A percentile compares a stretch with the other conserved stretches of the same genome.
Evolutionary conservation across 1,140 invertebrate genomes (phyloP).

Genomic region (Zelostemma sp.): DNA sequence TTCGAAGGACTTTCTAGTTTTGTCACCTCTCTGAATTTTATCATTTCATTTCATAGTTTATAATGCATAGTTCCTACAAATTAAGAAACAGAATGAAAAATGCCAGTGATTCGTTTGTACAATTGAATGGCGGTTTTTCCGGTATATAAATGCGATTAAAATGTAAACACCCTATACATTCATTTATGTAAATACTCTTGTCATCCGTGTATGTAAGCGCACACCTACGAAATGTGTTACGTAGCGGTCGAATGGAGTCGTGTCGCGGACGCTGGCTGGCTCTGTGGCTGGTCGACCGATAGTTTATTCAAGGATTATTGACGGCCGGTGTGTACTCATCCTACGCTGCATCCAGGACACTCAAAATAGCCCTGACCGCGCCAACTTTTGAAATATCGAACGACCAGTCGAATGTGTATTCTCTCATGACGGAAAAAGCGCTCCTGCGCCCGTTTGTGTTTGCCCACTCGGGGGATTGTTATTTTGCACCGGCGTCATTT

Average conservation of each 20-base stretch:
- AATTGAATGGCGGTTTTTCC: no score
- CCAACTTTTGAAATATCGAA: constrained; percentile 63
- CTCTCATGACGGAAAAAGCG: constrained; percentile 31
- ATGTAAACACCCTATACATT: constrained; percentile 23
- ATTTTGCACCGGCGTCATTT: constrained; percentile 37
- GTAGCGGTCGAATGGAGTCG: constrained; percentile 53
- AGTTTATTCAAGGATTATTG: constrained; percentile 72
- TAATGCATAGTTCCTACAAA: no score
- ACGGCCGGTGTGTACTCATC: constrained; percentile 62
- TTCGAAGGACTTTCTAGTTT: no score
- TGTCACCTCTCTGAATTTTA: no score
- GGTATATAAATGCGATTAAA: constrained; percentile 19
- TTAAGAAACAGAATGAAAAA: no score
- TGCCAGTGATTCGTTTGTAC: no score
- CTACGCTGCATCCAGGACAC: constrained; percentile 55
- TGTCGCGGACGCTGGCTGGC: constrained; percentile 56
- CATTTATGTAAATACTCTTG: constrained; percentile 34
- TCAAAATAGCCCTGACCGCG: constrained; percentile 66
- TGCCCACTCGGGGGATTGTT: constrained; percentile 25
- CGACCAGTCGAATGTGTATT: constrained; percentile 59
- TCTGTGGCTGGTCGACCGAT: constrained; percentile 61
- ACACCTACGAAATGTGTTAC: constrained; percentile 10
- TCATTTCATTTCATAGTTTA: no score
- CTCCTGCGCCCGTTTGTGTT: constrained; percentile 16
- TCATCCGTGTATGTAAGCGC: constrained; percentile 8